Conservation (phyloP, 2,113 vertebrate species). For the Holacanthus passer region DNA sequence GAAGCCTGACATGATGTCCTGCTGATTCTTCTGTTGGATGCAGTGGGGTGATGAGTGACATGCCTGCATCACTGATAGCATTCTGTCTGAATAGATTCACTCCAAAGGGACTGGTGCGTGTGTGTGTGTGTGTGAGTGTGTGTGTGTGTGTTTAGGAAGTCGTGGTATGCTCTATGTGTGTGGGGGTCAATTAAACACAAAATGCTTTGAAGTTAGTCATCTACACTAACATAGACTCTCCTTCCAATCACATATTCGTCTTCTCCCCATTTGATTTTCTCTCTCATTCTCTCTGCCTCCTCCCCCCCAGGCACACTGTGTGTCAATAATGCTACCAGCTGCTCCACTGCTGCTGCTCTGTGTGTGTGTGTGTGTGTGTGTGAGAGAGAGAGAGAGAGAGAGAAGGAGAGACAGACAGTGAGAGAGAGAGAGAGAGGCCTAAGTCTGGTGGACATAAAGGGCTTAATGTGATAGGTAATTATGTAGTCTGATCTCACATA, state of each 20-base stretch:
- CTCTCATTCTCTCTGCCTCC: constrained; percentile 30
- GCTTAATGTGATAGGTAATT: constrained; percentile 86
- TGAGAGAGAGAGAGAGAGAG: neutral
- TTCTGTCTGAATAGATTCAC: constrained; percentile 65
- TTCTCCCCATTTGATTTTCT: constrained; percentile 62
- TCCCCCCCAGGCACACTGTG: constrained; percentile 68
- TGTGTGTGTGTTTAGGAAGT: constrained; percentile 12
- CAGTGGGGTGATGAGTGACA: constrained; percentile 73
- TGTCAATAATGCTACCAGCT: constrained; percentile 83
- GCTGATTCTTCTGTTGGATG: constrained; percentile 72
- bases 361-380: constrained; percentile 54
- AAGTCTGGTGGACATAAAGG: constrained; percentile 80
- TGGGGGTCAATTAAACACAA: constrained; percentile 47
- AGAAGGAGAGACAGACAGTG: neutral
- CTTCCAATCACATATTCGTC: constrained; percentile 72
- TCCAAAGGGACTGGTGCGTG: constrained; percentile 52
- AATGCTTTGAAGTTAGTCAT: constrained; percentile 57
- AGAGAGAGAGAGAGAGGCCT: constrained; percentile 56
- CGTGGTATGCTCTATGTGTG: neutral
- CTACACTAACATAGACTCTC: constrained; percentile 59
- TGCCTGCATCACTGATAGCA: constrained; percentile 66
- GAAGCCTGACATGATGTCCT: constrained; percentile 59
- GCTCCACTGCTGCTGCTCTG: constrained; percentile 71
- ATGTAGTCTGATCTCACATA: constrained; percentile 85
- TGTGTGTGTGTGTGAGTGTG: constrained; percentile 4